Evolutionary conservation across 2,888 invertebrate species (phyloP).

Genomic region (Deilephila porcellus): DNA sequence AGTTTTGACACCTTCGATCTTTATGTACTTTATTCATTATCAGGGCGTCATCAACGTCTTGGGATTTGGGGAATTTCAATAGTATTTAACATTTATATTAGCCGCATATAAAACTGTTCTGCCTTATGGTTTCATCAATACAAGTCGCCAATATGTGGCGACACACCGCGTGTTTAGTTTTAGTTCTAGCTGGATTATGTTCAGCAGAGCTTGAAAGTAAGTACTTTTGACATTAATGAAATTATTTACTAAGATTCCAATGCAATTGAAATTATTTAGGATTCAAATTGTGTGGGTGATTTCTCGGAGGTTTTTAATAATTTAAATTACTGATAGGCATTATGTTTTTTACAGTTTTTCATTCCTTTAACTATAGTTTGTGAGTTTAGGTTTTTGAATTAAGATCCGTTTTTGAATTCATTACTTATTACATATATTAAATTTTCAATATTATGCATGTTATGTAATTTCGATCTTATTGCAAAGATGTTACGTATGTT

Average conservation of each 20-base stretch:
- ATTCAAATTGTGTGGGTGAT: too few relatives aligned
- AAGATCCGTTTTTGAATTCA: too few relatives aligned
- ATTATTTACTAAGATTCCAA: too few relatives aligned
- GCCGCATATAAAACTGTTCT: constrained; percentile 65
- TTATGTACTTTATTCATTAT: constrained; percentile 54
- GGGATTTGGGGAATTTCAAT: constrained; percentile 50
- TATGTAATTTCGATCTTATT: too few relatives aligned
- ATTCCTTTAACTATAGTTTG: not conserved
- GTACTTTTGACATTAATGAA: not conserved
- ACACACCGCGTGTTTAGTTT: constrained; percentile 52
- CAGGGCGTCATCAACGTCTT: constrained; percentile 45
- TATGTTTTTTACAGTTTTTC: not conserved
- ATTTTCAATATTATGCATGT: too few relatives aligned
- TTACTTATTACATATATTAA: too few relatives aligned
- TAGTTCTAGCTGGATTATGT: constrained; percentile 38
- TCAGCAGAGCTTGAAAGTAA: constrained; percentile 18
- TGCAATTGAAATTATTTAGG: too few relatives aligned
- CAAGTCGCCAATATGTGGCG: constrained; percentile 61
- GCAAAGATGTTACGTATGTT: too few relatives aligned
- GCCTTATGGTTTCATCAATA: constrained; percentile 46
- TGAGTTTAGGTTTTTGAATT: not conserved
- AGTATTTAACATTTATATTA: constrained; percentile 51
- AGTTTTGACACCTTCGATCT: constrained; percentile 49
- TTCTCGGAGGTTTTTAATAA: too few relatives aligned
- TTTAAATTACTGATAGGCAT: too few relatives aligned